phyloP scores from a whole-genome alignment of 2,113 vertebrate species.

The Lates calcarifer region DNA sequence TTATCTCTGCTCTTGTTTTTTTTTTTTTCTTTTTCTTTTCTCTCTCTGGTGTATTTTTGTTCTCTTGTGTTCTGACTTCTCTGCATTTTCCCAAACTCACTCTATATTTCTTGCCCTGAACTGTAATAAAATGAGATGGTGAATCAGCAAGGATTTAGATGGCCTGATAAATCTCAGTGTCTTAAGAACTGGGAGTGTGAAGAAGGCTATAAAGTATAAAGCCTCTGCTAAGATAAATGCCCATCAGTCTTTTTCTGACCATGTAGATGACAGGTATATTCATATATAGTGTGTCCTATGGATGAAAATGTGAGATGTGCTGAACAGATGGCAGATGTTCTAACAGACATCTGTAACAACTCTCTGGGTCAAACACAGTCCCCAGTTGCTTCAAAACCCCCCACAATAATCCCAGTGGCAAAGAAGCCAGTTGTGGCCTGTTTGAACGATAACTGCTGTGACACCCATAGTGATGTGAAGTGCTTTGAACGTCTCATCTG shows the following conservation, averaged over 20 bases:
- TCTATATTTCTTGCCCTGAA: conserved; percentile 42
- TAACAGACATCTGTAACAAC: no score
- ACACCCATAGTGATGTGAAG: no score
- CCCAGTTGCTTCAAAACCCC: no score
- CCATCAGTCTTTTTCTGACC: conserved; percentile 22
- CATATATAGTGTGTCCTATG: conserved; percentile 3
- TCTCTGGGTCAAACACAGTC: no score
- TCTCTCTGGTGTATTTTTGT: not conserved
- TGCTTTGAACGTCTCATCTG: no score
- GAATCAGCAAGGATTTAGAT: conserved; percentile 65
- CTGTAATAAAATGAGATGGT: conserved; percentile 49
- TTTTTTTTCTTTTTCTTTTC: not conserved
- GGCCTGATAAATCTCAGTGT: conserved; percentile 44
- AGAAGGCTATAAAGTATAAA: conserved; percentile 50
- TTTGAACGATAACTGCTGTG: no score
- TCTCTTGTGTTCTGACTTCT: not conserved
- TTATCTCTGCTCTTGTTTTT: not conserved
- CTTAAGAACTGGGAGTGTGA: conserved; percentile 26
- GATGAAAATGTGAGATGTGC: no score
- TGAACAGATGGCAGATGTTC: no score
- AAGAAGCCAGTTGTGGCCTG: no score
- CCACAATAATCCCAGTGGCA: no score
- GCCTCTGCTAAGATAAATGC: conserved; percentile 16
- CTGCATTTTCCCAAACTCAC: conserved; percentile 15
- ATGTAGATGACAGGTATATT: conserved; percentile 30